Base-by-base conservation (phyloP, 2,888 invertebrate genomes). In the Falcaria lacertinaria region DNA sequence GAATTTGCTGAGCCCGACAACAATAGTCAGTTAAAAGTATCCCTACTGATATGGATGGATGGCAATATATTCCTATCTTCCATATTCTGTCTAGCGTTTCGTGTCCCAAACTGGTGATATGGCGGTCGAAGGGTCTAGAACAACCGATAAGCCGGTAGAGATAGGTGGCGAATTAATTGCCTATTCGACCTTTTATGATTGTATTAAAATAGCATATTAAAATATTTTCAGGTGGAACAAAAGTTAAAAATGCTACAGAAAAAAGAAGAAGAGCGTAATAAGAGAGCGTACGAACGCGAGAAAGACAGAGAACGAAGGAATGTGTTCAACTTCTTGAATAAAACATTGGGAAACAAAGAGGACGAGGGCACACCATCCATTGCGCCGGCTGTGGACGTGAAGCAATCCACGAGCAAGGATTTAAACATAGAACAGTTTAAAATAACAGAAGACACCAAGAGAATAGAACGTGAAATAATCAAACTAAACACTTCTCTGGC, bases 321-420 rank as follows among this genome's bases (percentile, higher is more conserved):
- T 67, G 92, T 96, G 1, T 96, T 96, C 67, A 92, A 93, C 69
- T 95, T 96, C 61, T 90, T 96, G 16, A 96, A 96, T 64, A 87
- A 89, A 40, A 92, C 91, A 14, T 74, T 94, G 36, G 88, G 90
- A 1, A 79, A 86, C 54, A 83, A 74, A 50, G 25, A 52, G 1
- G 73, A 71, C 2, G 56, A 57, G 3, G 64, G 55, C 33, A 41
- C 57, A 2, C 38, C 54, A 7, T 45, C 62, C 33, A 47, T 57
- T 39, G 49, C 62, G 7, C 47, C 55, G 22, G 35, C 62, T 4
- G 48, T 81, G 34, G 71, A 87, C 45, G 69, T 91, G 2, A 91
- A 89, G 57, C 82, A 90, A 46, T 90, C 91, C 11, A 90, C 93
- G 0, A 92, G 86, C 50, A 92, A 93, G 69, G 92, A 92, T 42